Evolutionary conservation across 2,888 invertebrate species (phyloP), one percentile per base, ranked within the genome.

Genomic region (Rhaphigaster nebulosa): DNA sequence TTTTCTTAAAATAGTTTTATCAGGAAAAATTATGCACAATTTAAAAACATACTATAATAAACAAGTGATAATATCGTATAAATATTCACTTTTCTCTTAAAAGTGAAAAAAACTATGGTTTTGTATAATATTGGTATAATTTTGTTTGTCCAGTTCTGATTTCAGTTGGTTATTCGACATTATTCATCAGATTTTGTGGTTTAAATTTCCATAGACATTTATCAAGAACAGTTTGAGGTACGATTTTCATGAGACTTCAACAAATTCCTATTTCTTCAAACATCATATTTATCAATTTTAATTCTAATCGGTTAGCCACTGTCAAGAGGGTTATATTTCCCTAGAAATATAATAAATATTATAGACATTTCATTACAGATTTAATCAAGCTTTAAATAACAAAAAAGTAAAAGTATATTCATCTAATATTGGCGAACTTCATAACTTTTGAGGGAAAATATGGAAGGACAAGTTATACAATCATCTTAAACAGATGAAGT

Each of bases 221-320:
- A 20, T 76, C 38, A 38, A 38, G 6, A 38, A 76, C 8, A 34
- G 20, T 38, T 76, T 76, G 70, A 38, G 34, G 20, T 76, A 76
- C 6, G 38, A 3, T 76, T 76, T 76, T 20, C 70, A 76, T 1
- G 38, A 38, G 34, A 38, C 38, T 34, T 76, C 23, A 76, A 76
- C 70, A 88, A 60, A 45, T 88, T 41, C 88, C 88, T 41, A 88
- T 88, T 88, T 88, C 88, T 38, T 34, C 56, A 45, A 60, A 88
- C 56, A 88, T 88, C n/a, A 41, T 60, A 41, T 88, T 88, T 45
- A 88, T 56, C 29, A 88, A 60, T 65, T 54, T 88, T 41, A 88
- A n/a, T 88, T 88, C 88, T 45, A 88, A n/a, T 60, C 45, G 23
- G n/a, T 88, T 88, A 20, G 60, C 88, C 38, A 88, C 65, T 60